Evolutionary conservation across 2,797 vertebrate species (phyloP).

Genomic region (Mastacembelus armatus): DNA sequence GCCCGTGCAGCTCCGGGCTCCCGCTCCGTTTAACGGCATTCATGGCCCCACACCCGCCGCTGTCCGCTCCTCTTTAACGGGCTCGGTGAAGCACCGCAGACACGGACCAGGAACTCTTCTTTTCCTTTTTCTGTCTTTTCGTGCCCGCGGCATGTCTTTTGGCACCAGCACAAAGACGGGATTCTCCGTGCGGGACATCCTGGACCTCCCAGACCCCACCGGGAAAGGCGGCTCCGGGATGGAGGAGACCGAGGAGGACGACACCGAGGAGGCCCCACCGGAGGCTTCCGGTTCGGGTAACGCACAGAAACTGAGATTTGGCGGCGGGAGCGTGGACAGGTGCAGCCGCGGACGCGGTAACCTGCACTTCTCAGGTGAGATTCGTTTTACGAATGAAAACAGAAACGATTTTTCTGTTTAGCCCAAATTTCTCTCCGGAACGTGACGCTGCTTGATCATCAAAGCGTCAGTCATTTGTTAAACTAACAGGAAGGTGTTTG

Average conservation of each 20-base stretch:
- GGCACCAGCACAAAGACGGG: conserved; percentile 88
- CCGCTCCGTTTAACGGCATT: too few relatives aligned
- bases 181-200: conserved; percentile 94
- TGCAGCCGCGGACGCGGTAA: conserved; percentile 86
- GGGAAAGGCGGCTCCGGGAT: conserved; percentile 80
- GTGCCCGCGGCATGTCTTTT: conserved; percentile 83
- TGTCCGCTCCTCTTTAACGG: conserved; percentile 21
- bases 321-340: conserved; percentile 84
- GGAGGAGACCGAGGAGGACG: conserved; percentile 85
- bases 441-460: too few relatives aligned
- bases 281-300: conserved; percentile 76
- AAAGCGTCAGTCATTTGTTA: too few relatives aligned
- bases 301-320: conserved; percentile 79
- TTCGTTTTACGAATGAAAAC: background rate
- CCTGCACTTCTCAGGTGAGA: conserved; percentile 87
- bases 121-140: background rate
- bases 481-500: too few relatives aligned
- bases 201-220: conserved; percentile 89
- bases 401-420: too few relatives aligned
- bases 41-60: conserved; percentile 40
- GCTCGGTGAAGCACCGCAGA: background rate
- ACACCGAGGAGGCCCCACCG: conserved; percentile 81
- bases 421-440: background rate
- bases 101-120: background rate
- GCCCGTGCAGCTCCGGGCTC: conserved; percentile 27